Evolutionary conservation across 2,797 vertebrate genomes (phyloP), one percentile per base, ranked within the genome.

Genomic region (Neomorphus geoffroyi): DNA sequence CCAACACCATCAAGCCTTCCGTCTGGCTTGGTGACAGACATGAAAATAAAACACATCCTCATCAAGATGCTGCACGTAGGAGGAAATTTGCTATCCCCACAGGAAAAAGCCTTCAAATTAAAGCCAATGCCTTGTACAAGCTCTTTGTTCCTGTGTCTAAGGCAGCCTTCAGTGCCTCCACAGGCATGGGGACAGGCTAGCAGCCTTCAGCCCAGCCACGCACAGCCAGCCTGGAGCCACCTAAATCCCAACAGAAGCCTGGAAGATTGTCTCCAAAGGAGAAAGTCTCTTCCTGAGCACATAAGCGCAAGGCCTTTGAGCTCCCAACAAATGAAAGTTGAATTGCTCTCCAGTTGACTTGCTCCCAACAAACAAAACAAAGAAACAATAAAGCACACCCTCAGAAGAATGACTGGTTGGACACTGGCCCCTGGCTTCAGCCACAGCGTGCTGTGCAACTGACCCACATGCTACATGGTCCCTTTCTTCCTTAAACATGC

Each of bases 391-490:
- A 90, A 57, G 82, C 35, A 43, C 3, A 32, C 2, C 70, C 9
- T 32, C 8, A 3, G 11, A 60, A 69, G 56, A n/a, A 64, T 14
- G 39, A 10, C 10, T 6, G 5, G 32, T 18, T 80, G 54, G 79
- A 91, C 80, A 62, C 10, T 2, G 11, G 19, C 4, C 28, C 26
- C 41, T 74, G 57, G 57, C 58, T 88, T 78, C 11, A 6, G 22
- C 26, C 37, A 33, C 11, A 45, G n/a, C 4, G 2, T 3, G 12
- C 5, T 80, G 57, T 50, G 14, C 30, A 61, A 60, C 17, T 2
- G 1, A 56, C 9, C 15, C 26, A 27, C 0, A 1, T 32, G 21
- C 18, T 53, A 28, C 30, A 15, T 0, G 28, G 37, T 50, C 32
- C 21, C 54, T 50, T 86, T 24, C 41, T 9, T 26, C 4, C 19